Conservation (phyloP, 92 coral and sea anemone genomes). For the Blastomussa wellsi region DNA sequence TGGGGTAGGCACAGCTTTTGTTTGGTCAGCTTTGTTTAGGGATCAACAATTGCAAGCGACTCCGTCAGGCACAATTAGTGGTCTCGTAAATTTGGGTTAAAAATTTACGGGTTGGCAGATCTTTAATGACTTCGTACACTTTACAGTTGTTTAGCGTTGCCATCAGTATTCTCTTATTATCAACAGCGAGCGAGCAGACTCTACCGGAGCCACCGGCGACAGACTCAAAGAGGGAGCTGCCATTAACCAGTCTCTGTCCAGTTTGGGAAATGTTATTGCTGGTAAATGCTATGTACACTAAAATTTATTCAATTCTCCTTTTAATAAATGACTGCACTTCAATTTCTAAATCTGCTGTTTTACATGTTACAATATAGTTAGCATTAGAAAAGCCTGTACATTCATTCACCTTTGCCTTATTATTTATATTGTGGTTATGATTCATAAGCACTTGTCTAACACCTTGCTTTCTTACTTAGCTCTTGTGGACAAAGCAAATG, state of each 20-base stretch:
- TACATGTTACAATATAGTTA: too few species aligned
- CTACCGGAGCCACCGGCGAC: slow-evolving; percentile 98
- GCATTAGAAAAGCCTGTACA: neutral
- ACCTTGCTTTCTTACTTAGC: slow-evolving; percentile 47
- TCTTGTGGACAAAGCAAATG: slow-evolving; percentile 90
- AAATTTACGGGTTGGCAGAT: neutral
- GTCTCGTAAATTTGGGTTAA: too few species aligned
- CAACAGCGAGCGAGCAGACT: slow-evolving; percentile 93
- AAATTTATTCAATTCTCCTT: neutral
- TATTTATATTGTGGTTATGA: too few species aligned
- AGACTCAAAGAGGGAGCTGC: slow-evolving; percentile 98
- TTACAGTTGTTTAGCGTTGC: neutral
- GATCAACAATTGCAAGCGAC: too few species aligned
- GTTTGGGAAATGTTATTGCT: slow-evolving; percentile 92
- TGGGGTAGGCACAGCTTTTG: too few species aligned
- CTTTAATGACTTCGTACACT: neutral
- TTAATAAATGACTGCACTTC: neutral
- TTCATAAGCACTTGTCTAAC: neutral
- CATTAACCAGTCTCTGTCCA: slow-evolving; percentile 93
- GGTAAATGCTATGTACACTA: slow-evolving; percentile 47
- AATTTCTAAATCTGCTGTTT: too few species aligned
- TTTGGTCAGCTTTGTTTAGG: too few species aligned
- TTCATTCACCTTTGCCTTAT: too few species aligned
- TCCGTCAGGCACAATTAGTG: too few species aligned
- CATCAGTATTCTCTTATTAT: neutral